Conservation (phyloP, 2,888 invertebrate genomes). For the Junonia oenone region DNA sequence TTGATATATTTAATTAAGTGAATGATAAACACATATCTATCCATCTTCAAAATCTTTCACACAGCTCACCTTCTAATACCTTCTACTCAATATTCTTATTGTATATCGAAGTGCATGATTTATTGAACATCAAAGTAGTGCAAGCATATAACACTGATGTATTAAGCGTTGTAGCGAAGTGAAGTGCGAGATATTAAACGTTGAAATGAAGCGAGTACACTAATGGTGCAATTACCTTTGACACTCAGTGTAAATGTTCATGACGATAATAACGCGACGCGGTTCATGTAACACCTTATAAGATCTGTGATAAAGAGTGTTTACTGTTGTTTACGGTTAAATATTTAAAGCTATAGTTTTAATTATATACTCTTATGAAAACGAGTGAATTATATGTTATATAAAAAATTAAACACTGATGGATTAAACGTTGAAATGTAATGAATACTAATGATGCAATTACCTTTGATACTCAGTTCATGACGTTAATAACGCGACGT, state of each 20-base stretch:
- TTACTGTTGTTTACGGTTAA: not conserved
- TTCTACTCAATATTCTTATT: too few relatives aligned
- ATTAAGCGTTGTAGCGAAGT: not conserved
- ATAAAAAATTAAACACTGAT: too few relatives aligned
- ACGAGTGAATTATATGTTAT: too few relatives aligned
- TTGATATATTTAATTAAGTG: too few relatives aligned
- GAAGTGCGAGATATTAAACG: constrained; percentile 8
- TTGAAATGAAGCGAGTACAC: constrained; percentile 7
- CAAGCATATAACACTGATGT: not conserved
- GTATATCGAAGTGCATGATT: too few relatives aligned
- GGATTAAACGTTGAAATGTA: constrained; percentile 2
- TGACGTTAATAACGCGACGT: constrained; percentile 14
- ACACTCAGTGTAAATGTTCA: constrained; percentile 18
- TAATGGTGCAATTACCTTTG: constrained; percentile 21
- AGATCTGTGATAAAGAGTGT: not conserved
- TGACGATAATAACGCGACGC: constrained; percentile 14
- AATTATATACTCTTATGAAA: not conserved
- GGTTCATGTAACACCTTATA: constrained; percentile 14
- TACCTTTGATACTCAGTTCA: constrained; percentile 19
- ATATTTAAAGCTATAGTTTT: not conserved
- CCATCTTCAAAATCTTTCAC: too few relatives aligned
- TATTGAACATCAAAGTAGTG: not conserved
- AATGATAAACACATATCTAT: too few relatives aligned
- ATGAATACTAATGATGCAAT: constrained; percentile 16
- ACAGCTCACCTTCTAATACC: too few relatives aligned